Conservation (phyloP, 2,113 vertebrate genomes). For the Crotalus tigris region DNA sequence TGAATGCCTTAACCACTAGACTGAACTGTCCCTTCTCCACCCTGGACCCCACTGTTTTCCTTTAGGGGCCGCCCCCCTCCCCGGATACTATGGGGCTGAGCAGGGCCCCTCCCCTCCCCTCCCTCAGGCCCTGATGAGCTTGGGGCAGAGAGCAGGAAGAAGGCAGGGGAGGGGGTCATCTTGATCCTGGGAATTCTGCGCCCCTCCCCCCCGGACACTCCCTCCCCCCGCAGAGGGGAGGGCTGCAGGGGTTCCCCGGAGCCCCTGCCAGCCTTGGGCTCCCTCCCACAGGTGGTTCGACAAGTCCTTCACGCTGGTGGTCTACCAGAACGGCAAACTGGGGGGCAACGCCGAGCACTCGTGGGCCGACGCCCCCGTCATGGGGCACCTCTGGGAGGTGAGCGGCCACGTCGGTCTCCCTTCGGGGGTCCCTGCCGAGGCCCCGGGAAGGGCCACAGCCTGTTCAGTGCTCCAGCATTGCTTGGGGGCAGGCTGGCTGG, state of each 20-base stretch:
- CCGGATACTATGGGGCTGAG: not conserved
- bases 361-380: slow-evolving; percentile 86
- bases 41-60: not conserved
- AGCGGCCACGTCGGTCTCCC: not conserved
- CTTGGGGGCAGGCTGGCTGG: not conserved
- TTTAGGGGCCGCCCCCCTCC: not conserved
- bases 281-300: slow-evolving; percentile 83
- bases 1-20: not conserved
- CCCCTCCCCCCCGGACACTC: not conserved
- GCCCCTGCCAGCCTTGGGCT: too few species aligned
- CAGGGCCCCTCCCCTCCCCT: not conserved
- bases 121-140: not conserved
- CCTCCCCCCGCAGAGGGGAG: fast-evolving
- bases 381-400: slow-evolving; percentile 94
- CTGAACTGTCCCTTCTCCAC: not conserved
- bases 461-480: not conserved
- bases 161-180: not conserved
- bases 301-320: slow-evolving; percentile 86
- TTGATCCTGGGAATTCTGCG: too few species aligned
- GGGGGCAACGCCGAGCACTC: slow-evolving; percentile 85
- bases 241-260: not conserved
- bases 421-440: not conserved
- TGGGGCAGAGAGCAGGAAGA: not conserved
- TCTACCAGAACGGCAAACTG: slow-evolving; percentile 84
- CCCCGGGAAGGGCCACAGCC: not conserved